Base-by-base conservation (phyloP, 2,113 vertebrate genomes). In the Petrocephalus microphthalmus region DNA sequence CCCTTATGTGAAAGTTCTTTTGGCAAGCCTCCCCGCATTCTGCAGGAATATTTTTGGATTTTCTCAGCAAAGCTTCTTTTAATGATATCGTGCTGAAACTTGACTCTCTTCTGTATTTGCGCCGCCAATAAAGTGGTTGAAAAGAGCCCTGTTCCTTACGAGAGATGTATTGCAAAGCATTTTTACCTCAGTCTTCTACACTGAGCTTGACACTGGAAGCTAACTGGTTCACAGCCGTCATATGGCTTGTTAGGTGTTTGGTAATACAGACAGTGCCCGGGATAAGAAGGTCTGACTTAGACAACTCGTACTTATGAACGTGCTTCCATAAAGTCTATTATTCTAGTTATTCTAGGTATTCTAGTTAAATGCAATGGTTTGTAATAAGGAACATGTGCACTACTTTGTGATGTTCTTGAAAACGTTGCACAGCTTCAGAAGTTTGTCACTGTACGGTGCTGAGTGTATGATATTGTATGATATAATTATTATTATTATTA, bases 301-400 rank as follows among this genome's bases (percentile, higher is more conserved):
- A 42, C 42, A 42, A 42, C 1, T 42, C 42, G 42, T 42, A 42
- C 42, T 42, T 42, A 2, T 42, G 42, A n/a, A n/a, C n/a, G n/a
- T n/a, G n/a, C n/a, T n/a, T n/a, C 42, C 42, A 42, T 42, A 42
- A 42, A 42, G 42, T 42, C 42, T 42, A 3, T 42, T 42, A 42
- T 42, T n/a, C n/a, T n/a, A n/a, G n/a, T n/a, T n/a, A n/a, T n/a
- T n/a, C n/a, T n/a, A n/a, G n/a, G n/a, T n/a, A n/a, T 54, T 54
- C 10, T 4, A 19, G 6, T 57, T 57, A n/a, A 57, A 57, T 57
- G 22, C 19, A 22, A n/a, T 57, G 56, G 7, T 60, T 60, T 6
- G 2, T n/a, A n/a, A 8, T 7, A n/a, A 60, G 6, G 20, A 60
- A n/a, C 22, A 0, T 20, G 5, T 1, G 0, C 1, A 0, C 56